Evolutionary conservation across 64 coral and sea anemone species (phyloP).

Genomic region (Hydrozoanthus tunicans): DNA sequence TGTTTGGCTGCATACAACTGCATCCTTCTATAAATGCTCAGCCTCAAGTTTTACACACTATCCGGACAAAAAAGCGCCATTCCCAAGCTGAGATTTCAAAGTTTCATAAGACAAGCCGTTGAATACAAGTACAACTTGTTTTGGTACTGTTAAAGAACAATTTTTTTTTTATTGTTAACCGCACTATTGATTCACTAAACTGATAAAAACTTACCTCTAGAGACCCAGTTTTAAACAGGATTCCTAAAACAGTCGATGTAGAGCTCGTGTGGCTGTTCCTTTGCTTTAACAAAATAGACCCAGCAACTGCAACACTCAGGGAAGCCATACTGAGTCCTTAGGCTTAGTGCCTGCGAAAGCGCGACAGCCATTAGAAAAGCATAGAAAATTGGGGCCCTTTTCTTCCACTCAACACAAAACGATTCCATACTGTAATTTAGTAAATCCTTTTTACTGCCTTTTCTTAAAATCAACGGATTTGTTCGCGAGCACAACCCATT

Average conservation of each 20-base stretch:
- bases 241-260: slow-evolving; percentile 48
- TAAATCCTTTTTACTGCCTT: slow-evolving; percentile 43
- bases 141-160: neutral
- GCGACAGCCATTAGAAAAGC: neutral
- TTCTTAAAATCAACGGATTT: slow-evolving; percentile 45
- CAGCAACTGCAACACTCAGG: slow-evolving; percentile 61
- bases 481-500: slow-evolving; percentile 46
- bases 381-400: slow-evolving; percentile 54
- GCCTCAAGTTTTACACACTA: neutral
- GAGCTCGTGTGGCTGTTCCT: slow-evolving; percentile 55
- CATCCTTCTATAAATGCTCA: neutral
- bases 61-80: neutral
- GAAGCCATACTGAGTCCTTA: slow-evolving; percentile 46
- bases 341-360: neutral
- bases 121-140: neutral
- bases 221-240: slow-evolving; percentile 56
- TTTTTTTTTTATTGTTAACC: no score
- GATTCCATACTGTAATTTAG: slow-evolving; percentile 18
- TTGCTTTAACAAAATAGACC: slow-evolving; percentile 64
- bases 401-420: slow-evolving; percentile 53
- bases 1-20: neutral
- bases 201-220: slow-evolving; percentile 56
- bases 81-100: neutral
- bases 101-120: neutral
- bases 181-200: neutral